Evolutionary conservation across 2,113 vertebrate species (phyloP).

Genomic region (Sapayoa aenigma): DNA sequence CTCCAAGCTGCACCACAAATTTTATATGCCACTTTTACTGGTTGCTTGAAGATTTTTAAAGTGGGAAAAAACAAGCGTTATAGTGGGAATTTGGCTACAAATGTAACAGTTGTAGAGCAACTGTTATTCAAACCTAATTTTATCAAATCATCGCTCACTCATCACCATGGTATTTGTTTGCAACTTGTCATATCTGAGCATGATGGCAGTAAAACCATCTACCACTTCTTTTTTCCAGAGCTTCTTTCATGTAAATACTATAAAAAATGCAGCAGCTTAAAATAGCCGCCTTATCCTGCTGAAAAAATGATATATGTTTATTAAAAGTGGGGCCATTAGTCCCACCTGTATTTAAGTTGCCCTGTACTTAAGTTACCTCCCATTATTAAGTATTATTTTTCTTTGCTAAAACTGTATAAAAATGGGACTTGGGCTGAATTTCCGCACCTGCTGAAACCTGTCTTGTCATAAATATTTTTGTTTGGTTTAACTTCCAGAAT

Average conservation of each 20-base stretch:
- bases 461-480: background rate
- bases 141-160: slow-evolving; percentile 1
- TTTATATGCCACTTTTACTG: background rate
- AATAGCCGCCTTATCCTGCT: background rate
- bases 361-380: background rate
- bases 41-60: background rate
- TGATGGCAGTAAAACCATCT: background rate
- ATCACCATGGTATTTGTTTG: slow-evolving; percentile 6
- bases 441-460: background rate
- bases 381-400: background rate
- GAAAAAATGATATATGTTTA: background rate
- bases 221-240: background rate
- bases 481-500: background rate
- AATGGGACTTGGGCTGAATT: background rate
- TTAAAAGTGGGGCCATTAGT: background rate
- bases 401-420: background rate
- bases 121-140: slow-evolving; percentile 6
- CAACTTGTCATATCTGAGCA: background rate
- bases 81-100: background rate
- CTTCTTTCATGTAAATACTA: background rate
- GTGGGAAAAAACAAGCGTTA: background rate
- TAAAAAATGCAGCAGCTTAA: background rate
- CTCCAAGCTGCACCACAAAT: background rate
- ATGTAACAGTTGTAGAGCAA: background rate
- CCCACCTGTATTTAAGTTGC: background rate